These are phyloP conservation scores for Diorhabda sublineata DNA, from an alignment of 1,140 invertebrate genomes.

Conservation along the genomic window DNA sequence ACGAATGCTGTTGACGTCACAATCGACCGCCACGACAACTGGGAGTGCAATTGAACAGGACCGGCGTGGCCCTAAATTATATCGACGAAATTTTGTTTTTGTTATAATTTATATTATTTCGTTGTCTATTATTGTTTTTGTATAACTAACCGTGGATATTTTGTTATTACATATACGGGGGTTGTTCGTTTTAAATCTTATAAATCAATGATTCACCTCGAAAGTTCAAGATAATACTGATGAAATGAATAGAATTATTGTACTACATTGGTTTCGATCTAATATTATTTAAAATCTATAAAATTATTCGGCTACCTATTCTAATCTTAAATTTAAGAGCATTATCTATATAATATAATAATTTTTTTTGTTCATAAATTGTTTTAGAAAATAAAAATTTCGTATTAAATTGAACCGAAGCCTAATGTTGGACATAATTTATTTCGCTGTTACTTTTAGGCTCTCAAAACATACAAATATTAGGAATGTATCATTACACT, in stretches of 20 bases:
- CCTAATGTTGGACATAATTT: conserved; percentile 8
- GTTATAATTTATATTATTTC: background rate
- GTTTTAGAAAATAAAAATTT: conserved; percentile 11
- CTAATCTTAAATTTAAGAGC: conserved; percentile 1
- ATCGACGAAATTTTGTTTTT: background rate
- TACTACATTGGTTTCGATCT: conserved; percentile 6
- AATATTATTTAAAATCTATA: conserved; percentile 10
- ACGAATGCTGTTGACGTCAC: background rate
- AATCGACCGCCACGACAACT: background rate
- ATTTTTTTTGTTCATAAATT: conserved; percentile 3
- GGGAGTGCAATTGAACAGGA: no score
- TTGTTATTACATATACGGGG: background rate
- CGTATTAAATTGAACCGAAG: background rate
- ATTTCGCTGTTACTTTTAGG: conserved; percentile 14
- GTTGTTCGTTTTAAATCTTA: background rate
- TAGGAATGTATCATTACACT: background rate
- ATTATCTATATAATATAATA: conserved; percentile 3
- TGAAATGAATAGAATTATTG: background rate
- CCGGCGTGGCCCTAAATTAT: background rate
- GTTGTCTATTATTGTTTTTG: background rate
- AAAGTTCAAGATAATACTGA: background rate
- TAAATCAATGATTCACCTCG: background rate
- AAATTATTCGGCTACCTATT: conserved; percentile 14
- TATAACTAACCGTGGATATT: background rate
- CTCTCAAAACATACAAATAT: conserved; percentile 9